A percentile compares a stretch with the other conserved stretches of the same genome.
phyloP scores from a whole-genome alignment of 2,113 vertebrate genomes.

The Notothenia coriiceps region DNA sequence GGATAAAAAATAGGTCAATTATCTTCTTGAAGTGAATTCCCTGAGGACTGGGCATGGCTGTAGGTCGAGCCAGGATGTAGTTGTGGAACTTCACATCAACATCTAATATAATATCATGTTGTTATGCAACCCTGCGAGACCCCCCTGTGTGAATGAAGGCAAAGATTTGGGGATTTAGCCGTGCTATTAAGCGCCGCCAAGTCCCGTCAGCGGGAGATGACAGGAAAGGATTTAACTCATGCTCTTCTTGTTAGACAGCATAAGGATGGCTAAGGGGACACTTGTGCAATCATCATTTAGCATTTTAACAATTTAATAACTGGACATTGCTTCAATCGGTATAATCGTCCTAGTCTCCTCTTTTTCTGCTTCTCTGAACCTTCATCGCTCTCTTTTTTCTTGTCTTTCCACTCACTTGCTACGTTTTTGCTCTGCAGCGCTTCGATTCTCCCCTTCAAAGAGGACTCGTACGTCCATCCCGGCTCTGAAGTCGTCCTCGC shows the following conservation, averaged over 20 bases:
- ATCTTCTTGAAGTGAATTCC: neutral
- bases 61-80: slow-evolving; percentile 14
- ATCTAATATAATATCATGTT: slow-evolving; percentile 29
- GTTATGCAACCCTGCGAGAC: slow-evolving; percentile 42
- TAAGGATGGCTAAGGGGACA: slow-evolving; percentile 7
- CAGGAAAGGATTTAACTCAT: slow-evolving; percentile 52
- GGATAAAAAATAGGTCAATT: too few species aligned
- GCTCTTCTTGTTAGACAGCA: slow-evolving; percentile 34
- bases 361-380: slow-evolving; percentile 1
- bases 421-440: slow-evolving; percentile 80
- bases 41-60: neutral
- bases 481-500: slow-evolving; percentile 92
- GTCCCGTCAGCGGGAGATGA: slow-evolving; percentile 38
- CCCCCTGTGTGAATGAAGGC: slow-evolving; percentile 39
- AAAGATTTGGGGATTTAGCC: slow-evolving; percentile 53
- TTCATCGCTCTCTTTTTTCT: neutral
- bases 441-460: slow-evolving; percentile 95
- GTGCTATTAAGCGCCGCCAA: slow-evolving; percentile 30
- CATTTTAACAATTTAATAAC: slow-evolving; percentile 42
- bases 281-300: slow-evolving; percentile 44
- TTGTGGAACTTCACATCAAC: slow-evolving; percentile 20
- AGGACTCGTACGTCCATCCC: slow-evolving; percentile 92
- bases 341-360: slow-evolving; percentile 5
- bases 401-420: slow-evolving; percentile 1
- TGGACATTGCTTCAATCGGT: slow-evolving; percentile 24